A percentile compares a stretch with the other conserved stretches of the same genome.
These are phyloP conservation scores for Choristoneura rosaceana DNA, from an alignment of 2,888 invertebrate genomes.

Conservation along the genomic window DNA sequence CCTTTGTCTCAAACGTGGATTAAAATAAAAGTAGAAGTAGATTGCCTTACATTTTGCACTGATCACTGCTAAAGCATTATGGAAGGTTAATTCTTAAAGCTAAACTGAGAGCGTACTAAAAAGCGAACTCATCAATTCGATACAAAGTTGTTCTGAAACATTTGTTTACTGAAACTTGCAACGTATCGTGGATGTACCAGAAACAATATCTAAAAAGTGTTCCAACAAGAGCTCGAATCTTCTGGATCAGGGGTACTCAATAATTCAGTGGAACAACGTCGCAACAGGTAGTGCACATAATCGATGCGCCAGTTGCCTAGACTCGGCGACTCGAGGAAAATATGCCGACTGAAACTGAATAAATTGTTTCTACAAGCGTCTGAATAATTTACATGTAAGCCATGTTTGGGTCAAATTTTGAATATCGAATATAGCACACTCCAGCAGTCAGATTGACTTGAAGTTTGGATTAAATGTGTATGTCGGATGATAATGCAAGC, in stretches of 20 bases:
- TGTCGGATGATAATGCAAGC: too few relatives aligned
- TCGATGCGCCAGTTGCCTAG: constrained; percentile 13
- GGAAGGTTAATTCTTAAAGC: too few relatives aligned
- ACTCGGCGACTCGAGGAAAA: not conserved
- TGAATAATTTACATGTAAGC: not conserved
- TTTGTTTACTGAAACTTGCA: not conserved
- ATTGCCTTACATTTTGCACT: too few relatives aligned
- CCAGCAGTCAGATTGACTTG: too few relatives aligned
- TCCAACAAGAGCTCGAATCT: constrained; percentile 1
- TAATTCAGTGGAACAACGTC: constrained; percentile 21
- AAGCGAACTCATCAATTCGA: too few relatives aligned
- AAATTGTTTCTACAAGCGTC: not conserved
- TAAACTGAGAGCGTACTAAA: too few relatives aligned
- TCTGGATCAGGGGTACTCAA: constrained; percentile 17
- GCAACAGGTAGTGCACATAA: constrained; percentile 26
- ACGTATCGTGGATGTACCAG: not conserved
- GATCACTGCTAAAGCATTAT: too few relatives aligned
- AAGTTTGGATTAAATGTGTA: too few relatives aligned
- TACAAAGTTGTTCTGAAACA: not conserved
- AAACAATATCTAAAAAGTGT: constrained; percentile 14
- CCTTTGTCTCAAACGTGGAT: too few relatives aligned
- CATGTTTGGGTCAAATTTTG: too few relatives aligned
- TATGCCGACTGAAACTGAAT: constrained; percentile 4
- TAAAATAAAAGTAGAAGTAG: too few relatives aligned
- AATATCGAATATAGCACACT: too few relatives aligned